phyloP scores from a whole-genome alignment of 2,888 invertebrate species.

The Trachelus iudaicus region DNA sequence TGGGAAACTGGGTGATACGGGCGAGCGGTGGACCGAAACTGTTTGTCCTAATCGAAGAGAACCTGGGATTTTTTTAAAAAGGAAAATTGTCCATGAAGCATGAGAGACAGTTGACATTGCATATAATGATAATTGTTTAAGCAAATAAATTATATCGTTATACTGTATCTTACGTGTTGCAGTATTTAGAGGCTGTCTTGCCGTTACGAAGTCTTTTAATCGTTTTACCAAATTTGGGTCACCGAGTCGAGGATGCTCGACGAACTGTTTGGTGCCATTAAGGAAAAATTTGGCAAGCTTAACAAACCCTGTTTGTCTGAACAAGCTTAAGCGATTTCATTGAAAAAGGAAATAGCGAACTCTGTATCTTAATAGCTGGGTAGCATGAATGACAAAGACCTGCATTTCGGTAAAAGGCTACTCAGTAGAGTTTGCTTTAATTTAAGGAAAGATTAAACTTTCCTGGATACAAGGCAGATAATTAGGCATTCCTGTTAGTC shows the following conservation, averaged over 20 bases:
- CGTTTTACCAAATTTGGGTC: constrained; percentile 8
- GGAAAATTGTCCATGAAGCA: background rate
- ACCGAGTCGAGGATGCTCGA: constrained; percentile 8
- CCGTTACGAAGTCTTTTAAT: background rate
- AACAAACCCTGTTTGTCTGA: background rate
- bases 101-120: background rate
- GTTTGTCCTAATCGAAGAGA: background rate
- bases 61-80: background rate
- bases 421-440: background rate
- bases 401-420: background rate
- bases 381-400: background rate
- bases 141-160: background rate
- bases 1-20: background rate
- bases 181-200: background rate
- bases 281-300: background rate
- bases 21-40: background rate
- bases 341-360: background rate
- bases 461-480: background rate
- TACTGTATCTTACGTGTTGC: background rate
- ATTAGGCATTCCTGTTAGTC: background rate
- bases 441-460: background rate
- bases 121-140: background rate
- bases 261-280: background rate
- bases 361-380: background rate
- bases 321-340: background rate